Percentiles rank a stretch among this genome's conserved stretches.
These are phyloP conservation scores for Helicolenus hilgendorfi DNA, from an alignment of 2,797 vertebrate genomes.

Conservation along the genomic window DNA sequence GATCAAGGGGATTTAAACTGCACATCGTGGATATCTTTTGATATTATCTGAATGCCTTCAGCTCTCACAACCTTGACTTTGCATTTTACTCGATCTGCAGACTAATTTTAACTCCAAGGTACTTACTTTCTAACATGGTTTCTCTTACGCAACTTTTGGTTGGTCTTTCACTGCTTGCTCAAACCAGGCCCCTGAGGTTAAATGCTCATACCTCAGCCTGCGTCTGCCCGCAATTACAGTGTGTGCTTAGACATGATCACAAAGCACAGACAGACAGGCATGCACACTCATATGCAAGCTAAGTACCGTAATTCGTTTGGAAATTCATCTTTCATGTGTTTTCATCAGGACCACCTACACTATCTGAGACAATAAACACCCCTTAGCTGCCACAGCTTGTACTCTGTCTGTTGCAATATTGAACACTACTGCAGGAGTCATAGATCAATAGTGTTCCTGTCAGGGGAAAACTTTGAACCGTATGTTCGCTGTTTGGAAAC, in stretches of 20 bases:
- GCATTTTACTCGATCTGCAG: background rate
- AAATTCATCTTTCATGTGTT: constrained; percentile 42
- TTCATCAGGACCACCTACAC: constrained; percentile 59
- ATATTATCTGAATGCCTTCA: constrained; percentile 14
- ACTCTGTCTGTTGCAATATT: constrained; percentile 41
- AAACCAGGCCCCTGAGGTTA: constrained; percentile 18
- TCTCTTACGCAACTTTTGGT: background rate
- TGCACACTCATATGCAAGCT: background rate
- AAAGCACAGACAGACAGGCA: constrained; percentile 36
- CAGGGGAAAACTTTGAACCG: background rate
- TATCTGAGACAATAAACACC: constrained; percentile 43
- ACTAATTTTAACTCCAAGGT: background rate
- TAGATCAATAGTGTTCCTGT: background rate
- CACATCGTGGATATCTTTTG: background rate
- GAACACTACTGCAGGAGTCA: constrained; percentile 35
- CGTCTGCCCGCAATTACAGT: constrained; percentile 35
- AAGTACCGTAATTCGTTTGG: constrained; percentile 27
- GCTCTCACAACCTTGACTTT: constrained; percentile 23
- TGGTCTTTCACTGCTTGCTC: background rate
- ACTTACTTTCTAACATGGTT: background rate
- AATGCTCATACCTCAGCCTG: constrained; percentile 22
- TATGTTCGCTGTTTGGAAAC: background rate
- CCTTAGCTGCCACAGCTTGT: constrained; percentile 13
- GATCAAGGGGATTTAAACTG: constrained; percentile 46
- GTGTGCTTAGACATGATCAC: constrained; percentile 52